Evolutionary conservation across 2,888 invertebrate genomes (phyloP).

Genomic region (Taphrorychus bicolor): DNA sequence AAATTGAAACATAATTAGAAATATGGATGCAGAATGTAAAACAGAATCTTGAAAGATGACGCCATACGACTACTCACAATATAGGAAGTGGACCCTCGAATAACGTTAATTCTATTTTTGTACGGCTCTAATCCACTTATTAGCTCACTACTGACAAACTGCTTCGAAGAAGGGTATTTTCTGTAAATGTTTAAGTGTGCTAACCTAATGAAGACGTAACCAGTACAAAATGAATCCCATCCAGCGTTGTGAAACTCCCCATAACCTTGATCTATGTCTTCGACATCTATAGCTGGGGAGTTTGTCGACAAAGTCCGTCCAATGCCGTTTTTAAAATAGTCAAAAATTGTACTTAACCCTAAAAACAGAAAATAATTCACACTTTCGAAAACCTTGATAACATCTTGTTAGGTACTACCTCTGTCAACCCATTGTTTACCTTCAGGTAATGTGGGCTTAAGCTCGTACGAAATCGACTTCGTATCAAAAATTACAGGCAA

Average conservation of each 20-base stretch:
- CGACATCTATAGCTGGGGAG: slow-evolving; percentile 57
- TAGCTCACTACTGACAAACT: slow-evolving; percentile 64
- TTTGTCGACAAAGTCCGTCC: slow-evolving; percentile 56
- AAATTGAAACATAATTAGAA: slow-evolving; percentile 22
- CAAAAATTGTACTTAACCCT: slow-evolving; percentile 65
- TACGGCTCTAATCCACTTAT: slow-evolving; percentile 61
- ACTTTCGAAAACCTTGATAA: too few species aligned
- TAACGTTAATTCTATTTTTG: slow-evolving; percentile 68
- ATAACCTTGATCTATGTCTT: slow-evolving; percentile 43
- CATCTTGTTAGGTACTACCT: too few species aligned
- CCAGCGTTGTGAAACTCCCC: slow-evolving; percentile 75
- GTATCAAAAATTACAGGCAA: slow-evolving; percentile 79
- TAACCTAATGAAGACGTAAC: slow-evolving; percentile 73
- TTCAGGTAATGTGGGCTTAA: slow-evolving; percentile 55
- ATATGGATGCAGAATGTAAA: not conserved
- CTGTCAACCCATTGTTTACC: slow-evolving; percentile 58
- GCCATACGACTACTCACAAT: slow-evolving; percentile 66
- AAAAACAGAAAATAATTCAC: not conserved
- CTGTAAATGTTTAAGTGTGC: slow-evolving; percentile 67
- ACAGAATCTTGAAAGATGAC: too few species aligned
- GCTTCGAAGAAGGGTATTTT: slow-evolving; percentile 60
- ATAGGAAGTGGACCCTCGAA: slow-evolving; percentile 64
- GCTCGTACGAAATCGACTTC: slow-evolving; percentile 70
- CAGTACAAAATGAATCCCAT: slow-evolving; percentile 82
- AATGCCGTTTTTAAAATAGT: slow-evolving; percentile 65